A percentile compares a stretch with the other conserved stretches of the same genome.
Conservation (phyloP, 2,797 vertebrate genomes). For the Miichthys miiuy region DNA sequence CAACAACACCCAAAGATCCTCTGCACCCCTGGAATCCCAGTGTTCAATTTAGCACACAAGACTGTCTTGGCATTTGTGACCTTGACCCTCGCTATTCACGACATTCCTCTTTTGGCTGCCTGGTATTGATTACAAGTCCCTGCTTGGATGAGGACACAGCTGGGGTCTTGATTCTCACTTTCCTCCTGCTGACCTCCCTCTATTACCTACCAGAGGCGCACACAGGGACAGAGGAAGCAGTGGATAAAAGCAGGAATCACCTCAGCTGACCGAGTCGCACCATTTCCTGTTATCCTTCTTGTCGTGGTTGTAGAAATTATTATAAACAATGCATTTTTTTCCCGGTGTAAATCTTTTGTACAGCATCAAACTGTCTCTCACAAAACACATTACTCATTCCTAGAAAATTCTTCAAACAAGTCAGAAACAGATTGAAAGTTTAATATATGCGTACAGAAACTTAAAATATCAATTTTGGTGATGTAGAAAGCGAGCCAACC, state of each 20-base stretch:
- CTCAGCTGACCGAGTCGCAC: constrained; percentile 9
- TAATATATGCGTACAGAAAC: too few species aligned
- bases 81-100: constrained; percentile 50
- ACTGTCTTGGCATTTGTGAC: constrained; percentile 61
- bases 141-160: constrained; percentile 64
- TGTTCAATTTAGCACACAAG: constrained; percentile 65
- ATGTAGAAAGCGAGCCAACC: too few species aligned
- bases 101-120: constrained; percentile 51
- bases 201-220: constrained; percentile 20
- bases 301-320: background rate
- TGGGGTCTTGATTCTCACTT: constrained; percentile 66
- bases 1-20: constrained; percentile 42
- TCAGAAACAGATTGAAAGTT: background rate
- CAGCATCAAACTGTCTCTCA: background rate
- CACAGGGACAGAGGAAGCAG: background rate
- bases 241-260: constrained; percentile 5
- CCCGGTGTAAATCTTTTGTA: background rate
- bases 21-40: constrained; percentile 30
- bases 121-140: constrained; percentile 70
- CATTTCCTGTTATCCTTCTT: background rate
- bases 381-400: background rate
- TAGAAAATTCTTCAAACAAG: background rate
- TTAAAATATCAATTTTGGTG: too few species aligned
- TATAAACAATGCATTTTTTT: background rate
- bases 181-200: constrained; percentile 56